Conservation (phyloP, 2,888 invertebrate genomes). For the Zygaena filipendulae region DNA sequence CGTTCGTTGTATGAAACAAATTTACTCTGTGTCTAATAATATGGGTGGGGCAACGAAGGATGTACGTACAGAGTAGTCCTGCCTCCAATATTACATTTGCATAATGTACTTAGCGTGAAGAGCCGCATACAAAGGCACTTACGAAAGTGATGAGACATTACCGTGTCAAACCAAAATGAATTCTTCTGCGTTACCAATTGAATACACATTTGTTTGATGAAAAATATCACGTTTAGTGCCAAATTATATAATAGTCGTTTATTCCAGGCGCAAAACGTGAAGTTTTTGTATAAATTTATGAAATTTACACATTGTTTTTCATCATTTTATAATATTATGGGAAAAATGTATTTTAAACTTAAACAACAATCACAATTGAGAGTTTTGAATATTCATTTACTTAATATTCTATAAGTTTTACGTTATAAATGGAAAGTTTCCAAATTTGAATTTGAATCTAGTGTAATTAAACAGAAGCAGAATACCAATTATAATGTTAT, state of each 20-base stretch:
- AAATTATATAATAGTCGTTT: conserved; percentile 36
- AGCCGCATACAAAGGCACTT: conserved; percentile 50
- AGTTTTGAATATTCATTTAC: neutral
- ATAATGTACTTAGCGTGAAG: conserved; percentile 54
- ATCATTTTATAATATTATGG: conserved; percentile 19
- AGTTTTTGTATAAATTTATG: conserved; percentile 26
- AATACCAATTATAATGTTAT: too few relatives aligned
- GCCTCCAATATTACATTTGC: conserved; percentile 56
- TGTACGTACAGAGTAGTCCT: conserved; percentile 38
- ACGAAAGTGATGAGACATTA: conserved; percentile 38
- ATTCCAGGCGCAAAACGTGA: conserved; percentile 22
- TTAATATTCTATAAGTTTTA: neutral
- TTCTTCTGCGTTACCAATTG: conserved; percentile 29
- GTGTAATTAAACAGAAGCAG: too few relatives aligned
- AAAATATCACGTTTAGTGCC: conserved; percentile 29
- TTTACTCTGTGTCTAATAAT: conserved; percentile 31
- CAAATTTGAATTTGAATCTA: too few relatives aligned
- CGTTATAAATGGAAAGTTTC: too few relatives aligned
- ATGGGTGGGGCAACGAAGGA: conserved; percentile 43
- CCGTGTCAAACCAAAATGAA: conserved; percentile 36
- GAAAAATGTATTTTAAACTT: too few relatives aligned
- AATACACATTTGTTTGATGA: conserved; percentile 26
- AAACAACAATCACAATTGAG: neutral
- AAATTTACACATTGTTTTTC: conserved; percentile 23
- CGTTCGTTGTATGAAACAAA: too few relatives aligned